Evolutionary conservation across 2,888 invertebrate species (phyloP), one percentile per base, ranked within the genome.

Genomic region (Drosophila peninsularis): DNA sequence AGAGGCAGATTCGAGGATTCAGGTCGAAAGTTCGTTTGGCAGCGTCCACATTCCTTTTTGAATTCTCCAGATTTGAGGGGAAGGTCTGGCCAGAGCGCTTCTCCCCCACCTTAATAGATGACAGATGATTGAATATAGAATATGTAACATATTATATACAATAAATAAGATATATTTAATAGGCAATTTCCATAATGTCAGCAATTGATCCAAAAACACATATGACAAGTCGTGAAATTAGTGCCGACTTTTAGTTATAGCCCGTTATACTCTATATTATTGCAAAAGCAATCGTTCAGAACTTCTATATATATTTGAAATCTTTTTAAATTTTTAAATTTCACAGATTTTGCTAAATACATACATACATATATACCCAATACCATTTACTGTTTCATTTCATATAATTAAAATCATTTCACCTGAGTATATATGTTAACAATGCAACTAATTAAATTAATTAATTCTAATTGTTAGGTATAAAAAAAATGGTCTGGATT

Each of bases 381-480:
- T 34, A 36, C 7, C n/a, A n/a, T 37, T 37, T n/a, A 3, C n/a
- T 37, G n/a, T 39, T 17, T 17, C 2, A 39, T 37, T 37, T 7
- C 9, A n/a, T 37, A 37, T n/a, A 37, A 37, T 6, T 1, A 24
- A 24, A 27, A 9, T 44, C 4, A 44, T 27, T n/a, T 24, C 5
- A 13, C 24, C 3, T 17, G 27, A 45, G 27, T 27, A n/a, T 17
- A 27, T 58, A 37, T 58, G 37, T 49, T 42, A 30, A 54, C 32
- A 47, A 57, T 54, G 42, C 32, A 44, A 70, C 70, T 73, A 73
- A 73, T 73, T 17, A 34, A 68, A 53, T 57, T 68, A 71, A 78
- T 60, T 50, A 69, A 80, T 80, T 81, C 49, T 81, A 32, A 78
- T 80, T 70, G 79, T 81, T 81, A 80, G 80, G 80, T 80, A 68